Evolutionary conservation across 2,888 invertebrate genomes (phyloP), one percentile per base, ranked within the genome.

Genomic region (Eilema caniola): DNA sequence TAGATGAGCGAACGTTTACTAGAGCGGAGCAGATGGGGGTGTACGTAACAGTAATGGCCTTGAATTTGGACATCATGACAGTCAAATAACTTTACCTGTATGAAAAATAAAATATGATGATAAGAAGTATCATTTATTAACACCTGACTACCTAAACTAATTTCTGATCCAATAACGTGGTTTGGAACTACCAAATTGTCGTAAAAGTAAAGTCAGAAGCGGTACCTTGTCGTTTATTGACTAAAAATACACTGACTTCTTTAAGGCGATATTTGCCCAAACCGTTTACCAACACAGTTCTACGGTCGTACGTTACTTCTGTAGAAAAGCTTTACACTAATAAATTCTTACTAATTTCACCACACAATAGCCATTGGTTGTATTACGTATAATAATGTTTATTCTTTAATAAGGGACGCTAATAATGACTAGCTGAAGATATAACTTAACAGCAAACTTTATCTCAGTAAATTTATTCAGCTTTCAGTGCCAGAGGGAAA

Each of bases 401-500:
- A 4, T 41, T 4, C 16, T 47, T 20, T 47, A 16, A 47, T 20
- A 20, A 16, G 47, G 47, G 20, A 47, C 7, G 47, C 47, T 47
- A n/a, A 12, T 37, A 62, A 62, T 60, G 14, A 60, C 59, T 24
- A 62, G 37, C 3, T 25, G 14, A n/a, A 57, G 47, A 20, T 23
- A 20, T 23, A 57, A 20, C 8, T 12, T 3, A 16, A 59, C 37
- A 25, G 23, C 16, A 62, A 62, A 20, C 31, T 59, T 33, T 12
- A 23, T 47, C 23, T 57, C 7, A 64, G 66, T 72, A 72, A 69
- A 74, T 76, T 76, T 71, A 78, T 75, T 69, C 70, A 77, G 72
- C 72, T 75, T 66, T 75, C 62, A 78, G 67, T 72, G 69, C 72
- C 70, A 61, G 56, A 47, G 65, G 71, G 74, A 78, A 84, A 81